Base-by-base conservation (phyloP, 2,888 invertebrate species). In the Melinaea menophilus region DNA sequence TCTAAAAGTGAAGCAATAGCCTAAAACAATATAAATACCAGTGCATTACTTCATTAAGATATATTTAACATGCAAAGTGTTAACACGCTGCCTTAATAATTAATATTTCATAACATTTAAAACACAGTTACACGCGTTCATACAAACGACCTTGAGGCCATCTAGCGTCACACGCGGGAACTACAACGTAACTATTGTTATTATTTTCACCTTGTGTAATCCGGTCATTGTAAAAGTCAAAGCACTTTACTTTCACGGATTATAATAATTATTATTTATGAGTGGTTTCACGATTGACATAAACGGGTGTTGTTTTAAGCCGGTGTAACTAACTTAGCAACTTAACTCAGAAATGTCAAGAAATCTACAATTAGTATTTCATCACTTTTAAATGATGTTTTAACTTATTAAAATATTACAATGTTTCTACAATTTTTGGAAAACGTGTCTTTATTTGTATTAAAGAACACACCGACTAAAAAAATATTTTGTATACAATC, bases 191-290 rank as follows among this genome's bases (percentile, higher is more conserved):
- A 59, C 55, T 68, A 75, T 74, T 72, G 74, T 51, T 68, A 75
- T 74, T 72, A 74, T 84, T 87, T 87, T 86, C 86, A 84, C 86
- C 81, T 81, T 82, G 73, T 74, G 64, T 67, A 73, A 72, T 69
- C 72, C 69, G 65, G 71, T 73, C 69, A 76, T 71, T 81, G 79
- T 81, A 83, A 85, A 84, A 76, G 72, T 79, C 73, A 80, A 78
- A 79, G 79, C 79, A 80, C 79, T 79, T 84, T 79, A 74, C 88
- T 88, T 88, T 88, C 86, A 75, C 79, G 71, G 64, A 41, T 41
- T 41, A 41, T 41, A 41, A 41, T 9, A 41, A 41, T 41, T 9
- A 41, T 41, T 7, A 41, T 41, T 41, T 41, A 41, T 41, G 41
- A 41, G 41, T 41, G 37, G 37, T 37, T 37, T 41, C 41, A 41